A percentile compares a stretch with the other conserved stretches of the same genome.
Evolutionary conservation across 2,888 invertebrate species (phyloP).

Genomic region (Vesta saturnalis): DNA sequence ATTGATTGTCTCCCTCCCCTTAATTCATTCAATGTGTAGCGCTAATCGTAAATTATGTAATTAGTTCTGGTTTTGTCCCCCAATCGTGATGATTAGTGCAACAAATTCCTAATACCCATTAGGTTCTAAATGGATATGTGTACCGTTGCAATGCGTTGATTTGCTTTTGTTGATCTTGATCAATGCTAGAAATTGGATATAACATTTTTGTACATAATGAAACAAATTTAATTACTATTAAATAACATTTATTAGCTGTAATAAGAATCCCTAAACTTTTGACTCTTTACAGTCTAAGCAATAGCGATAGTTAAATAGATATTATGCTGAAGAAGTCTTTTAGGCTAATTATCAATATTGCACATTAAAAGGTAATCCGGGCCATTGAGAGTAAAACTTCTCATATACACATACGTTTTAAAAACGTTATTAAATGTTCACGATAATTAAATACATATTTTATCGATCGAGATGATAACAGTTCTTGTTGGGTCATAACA

Average conservation of each 20-base stretch:
- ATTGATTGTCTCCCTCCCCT: no score
- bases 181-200: no score
- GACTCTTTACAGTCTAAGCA: slow-evolving; percentile 37
- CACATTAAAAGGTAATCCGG: slow-evolving; percentile 33
- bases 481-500: slow-evolving; percentile 63
- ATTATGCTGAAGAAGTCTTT: slow-evolving; percentile 21
- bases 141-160: no score
- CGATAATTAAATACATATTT: slow-evolving; percentile 5
- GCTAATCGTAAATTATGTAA: no score
- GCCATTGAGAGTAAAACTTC: slow-evolving; percentile 21
- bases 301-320: slow-evolving; percentile 29
- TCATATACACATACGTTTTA: slow-evolving; percentile 11
- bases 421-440: slow-evolving; percentile 16
- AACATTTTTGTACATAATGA: no score
- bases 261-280: slow-evolving; percentile 38
- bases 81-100: no score
- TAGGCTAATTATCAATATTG: slow-evolving; percentile 22
- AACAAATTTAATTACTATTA: slow-evolving; percentile 43
- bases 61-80: no score
- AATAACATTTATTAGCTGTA: slow-evolving; percentile 56
- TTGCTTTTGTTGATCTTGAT: no score
- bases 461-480: slow-evolving; percentile 28
- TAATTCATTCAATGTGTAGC: no score
- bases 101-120: no score
- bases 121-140: no score